Evolutionary conservation across 2,888 invertebrate species (phyloP), one percentile per base, ranked within the genome.

Genomic region (Diarsia mendica): DNA sequence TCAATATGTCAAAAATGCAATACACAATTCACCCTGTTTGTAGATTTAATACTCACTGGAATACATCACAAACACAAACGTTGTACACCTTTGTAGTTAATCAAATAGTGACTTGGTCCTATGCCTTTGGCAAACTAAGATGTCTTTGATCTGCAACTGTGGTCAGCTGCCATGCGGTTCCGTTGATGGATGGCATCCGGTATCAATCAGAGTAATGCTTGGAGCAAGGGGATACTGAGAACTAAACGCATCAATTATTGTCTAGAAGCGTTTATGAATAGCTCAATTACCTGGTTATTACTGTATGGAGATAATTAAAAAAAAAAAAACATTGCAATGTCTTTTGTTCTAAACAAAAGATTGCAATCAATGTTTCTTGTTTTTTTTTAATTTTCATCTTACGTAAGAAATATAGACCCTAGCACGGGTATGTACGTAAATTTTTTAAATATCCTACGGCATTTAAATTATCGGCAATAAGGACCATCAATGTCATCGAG

Each of bases 121-220:
- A 28, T 58, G 23, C 11, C 15, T 66, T 18, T 13, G 49, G 46
- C 58, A 39, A 58, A 28, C 61, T 18, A 2, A 46, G 33, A 63
- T 9, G 39, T 63, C 66, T 77, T 55, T 78, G 53, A 72, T 67
- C 28, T 20, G n/a, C 23, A n/a, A 53, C 77, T 53, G 48, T 33
- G 72, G 51, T 13, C 10, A n/a, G 3, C 6, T 11, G 18, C 11
- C 46, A 20, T 44, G 63, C 23, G 39, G 39, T 48, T 48, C 67
- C n/a, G 9, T 72, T 66, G 46, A 72, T 72, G 51, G 9, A 77
- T 13, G 15, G n/a, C 23, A 33, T 60, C 65, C 33, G 18, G 46
- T 58, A 64, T 15, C 75, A 46, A 23, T 15, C n/a, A 15, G 23
- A 23, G 33, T 15, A 69, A 64, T 58, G 11, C 65, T 70, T 33